A percentile compares a stretch with the other conserved stretches of the same genome.
Conservation (phyloP, 2,888 invertebrate genomes). For the Vesta saturnalis region DNA sequence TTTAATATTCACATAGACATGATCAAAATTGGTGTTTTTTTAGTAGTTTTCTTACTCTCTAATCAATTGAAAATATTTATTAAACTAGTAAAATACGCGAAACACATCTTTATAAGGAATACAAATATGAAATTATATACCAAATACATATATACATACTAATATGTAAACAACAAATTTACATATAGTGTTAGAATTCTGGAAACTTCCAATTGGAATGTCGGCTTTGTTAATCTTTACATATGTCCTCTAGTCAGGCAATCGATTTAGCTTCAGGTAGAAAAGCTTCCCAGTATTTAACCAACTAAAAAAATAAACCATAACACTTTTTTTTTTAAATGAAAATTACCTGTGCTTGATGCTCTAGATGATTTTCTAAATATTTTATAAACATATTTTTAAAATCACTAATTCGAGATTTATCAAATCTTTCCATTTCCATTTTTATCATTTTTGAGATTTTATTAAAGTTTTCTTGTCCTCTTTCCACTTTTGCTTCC, state of each 20-base stretch:
- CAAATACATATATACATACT: conserved; percentile 7
- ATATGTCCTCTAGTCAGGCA: conserved; percentile 71
- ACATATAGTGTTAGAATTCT: conserved; percentile 32
- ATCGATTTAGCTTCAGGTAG: conserved; percentile 94
- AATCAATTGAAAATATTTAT: neutral
- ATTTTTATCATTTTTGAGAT: conserved; percentile 94
- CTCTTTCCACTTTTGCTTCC: conserved; percentile 96
- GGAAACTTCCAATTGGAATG: conserved; percentile 61
- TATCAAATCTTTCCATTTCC: conserved; percentile 93
- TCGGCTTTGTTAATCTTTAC: conserved; percentile 59
- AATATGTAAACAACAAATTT: conserved; percentile 16
- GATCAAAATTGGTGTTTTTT: no score
- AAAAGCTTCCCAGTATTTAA: conserved; percentile 96
- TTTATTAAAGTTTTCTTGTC: conserved; percentile 95
- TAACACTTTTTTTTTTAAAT: neutral
- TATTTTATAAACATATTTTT: conserved; percentile 90
- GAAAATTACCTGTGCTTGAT: conserved; percentile 87
- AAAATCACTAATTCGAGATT: conserved; percentile 88
- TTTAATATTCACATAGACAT: no score
- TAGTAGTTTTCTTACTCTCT: no score
- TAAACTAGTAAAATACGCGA: neutral
- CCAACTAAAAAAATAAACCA: conserved; percentile 69
- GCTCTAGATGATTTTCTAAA: conserved; percentile 92
- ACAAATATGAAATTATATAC: neutral
- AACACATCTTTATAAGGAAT: conserved; percentile 6